A percentile compares a stretch with the other conserved stretches of the same genome.
Conservation (phyloP, 2,113 vertebrate species). For the Platanista minor region DNA sequence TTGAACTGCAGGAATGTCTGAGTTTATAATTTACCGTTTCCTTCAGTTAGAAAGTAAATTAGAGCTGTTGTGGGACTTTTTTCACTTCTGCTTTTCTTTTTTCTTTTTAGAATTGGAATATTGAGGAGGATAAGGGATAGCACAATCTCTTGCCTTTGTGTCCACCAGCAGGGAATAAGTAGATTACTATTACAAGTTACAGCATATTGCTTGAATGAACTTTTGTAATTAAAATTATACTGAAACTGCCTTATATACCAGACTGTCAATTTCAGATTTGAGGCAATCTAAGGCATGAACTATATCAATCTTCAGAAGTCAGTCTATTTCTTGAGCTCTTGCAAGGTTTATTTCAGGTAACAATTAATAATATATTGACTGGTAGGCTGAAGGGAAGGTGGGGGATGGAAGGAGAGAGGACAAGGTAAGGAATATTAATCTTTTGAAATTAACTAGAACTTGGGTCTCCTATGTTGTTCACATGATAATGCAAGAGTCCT, state of each 20-base stretch:
- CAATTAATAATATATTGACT: neutral
- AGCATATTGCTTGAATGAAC: slow-evolving; percentile 43
- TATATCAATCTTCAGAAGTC: neutral
- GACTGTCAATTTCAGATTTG: neutral
- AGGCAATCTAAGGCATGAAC: neutral
- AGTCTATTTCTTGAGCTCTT: neutral
- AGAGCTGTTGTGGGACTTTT: neutral
- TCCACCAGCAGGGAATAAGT: neutral
- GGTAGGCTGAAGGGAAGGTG: neutral
- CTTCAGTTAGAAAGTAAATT: neutral
- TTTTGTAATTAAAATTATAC: slow-evolving; percentile 61
- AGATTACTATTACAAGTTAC: slow-evolving; percentile 18
- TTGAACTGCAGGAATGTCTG: neutral
- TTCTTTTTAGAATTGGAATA: neutral
- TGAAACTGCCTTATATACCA: slow-evolving; percentile 47
- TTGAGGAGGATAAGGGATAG: neutral
- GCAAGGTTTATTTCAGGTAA: neutral
- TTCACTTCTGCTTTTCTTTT: neutral
- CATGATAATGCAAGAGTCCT: neutral
- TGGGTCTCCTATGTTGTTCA: neutral
- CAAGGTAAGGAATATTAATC: neutral
- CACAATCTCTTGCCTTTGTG: slow-evolving; percentile 33
- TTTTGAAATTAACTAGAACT: neutral
- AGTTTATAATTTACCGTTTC: neutral
- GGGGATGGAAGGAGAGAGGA: neutral